Evolutionary conservation across 2,113 vertebrate genomes (phyloP).

Genomic region (Romanogobio albipinnatus): DNA sequence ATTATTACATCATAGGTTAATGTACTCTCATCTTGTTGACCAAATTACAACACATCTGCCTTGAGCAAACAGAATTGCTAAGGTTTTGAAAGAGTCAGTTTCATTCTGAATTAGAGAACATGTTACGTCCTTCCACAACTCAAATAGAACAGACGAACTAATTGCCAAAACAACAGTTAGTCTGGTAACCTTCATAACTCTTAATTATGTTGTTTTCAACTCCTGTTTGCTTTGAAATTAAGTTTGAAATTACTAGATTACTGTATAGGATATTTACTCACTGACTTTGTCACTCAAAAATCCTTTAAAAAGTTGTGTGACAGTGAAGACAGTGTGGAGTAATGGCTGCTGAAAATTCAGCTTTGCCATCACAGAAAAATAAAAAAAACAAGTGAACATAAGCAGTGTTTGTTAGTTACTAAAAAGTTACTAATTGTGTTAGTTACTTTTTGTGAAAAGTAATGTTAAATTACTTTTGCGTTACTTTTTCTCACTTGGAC

Average conservation of each 20-base stretch:
- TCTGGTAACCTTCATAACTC: background rate
- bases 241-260: background rate
- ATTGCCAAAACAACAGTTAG: background rate
- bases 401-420: no score
- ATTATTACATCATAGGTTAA: background rate
- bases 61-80: background rate
- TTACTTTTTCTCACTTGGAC: no score
- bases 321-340: background rate
- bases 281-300: no score
- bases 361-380: background rate
- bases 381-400: no score
- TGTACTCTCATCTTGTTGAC: background rate
- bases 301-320: background rate
- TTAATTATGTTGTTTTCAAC: background rate
- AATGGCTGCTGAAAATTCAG: background rate
- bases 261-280: background rate
- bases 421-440: no score
- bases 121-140: background rate
- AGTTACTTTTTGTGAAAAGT: no score
- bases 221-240: background rate
- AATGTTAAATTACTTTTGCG: no score
- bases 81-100: background rate
- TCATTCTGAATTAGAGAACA: background rate
- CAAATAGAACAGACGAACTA: background rate
- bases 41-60: conserved; percentile 31